These are phyloP conservation scores for Drosophila willistoni DNA, from an alignment of 1,140 invertebrate species.

Conservation along the genomic window DNA sequence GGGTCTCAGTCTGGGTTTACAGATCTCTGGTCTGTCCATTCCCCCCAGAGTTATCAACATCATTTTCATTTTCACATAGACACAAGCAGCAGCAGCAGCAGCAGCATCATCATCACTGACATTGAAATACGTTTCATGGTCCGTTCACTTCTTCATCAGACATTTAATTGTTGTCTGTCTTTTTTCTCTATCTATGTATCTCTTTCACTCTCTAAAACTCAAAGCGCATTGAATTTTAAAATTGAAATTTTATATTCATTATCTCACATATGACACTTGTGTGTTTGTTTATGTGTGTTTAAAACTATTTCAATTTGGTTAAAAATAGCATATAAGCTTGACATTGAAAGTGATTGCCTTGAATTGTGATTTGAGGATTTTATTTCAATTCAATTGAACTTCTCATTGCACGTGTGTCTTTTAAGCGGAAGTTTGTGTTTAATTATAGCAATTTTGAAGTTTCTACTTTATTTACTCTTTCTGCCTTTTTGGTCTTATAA, in stretches of 20 bases:
- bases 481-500: conserved; percentile 1
- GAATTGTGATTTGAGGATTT: conserved; percentile 36
- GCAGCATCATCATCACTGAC: conserved; percentile 48
- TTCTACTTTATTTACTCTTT: neutral
- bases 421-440: conserved; percentile 52
- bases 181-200: conserved; percentile 13
- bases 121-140: conserved; percentile 78
- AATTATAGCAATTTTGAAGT: conserved; percentile 9
- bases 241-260: conserved; percentile 34
- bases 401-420: conserved; percentile 46
- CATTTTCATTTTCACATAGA: conserved; percentile 54
- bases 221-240: conserved; percentile 56
- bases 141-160: conserved; percentile 66
- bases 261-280: neutral
- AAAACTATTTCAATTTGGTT: conserved; percentile 29
- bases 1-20: conserved; percentile 1
- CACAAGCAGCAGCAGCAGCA: neutral
- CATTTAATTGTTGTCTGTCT: conserved; percentile 61
- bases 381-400: conserved; percentile 53
- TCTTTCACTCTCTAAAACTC: conserved; percentile 20
- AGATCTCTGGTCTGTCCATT: conserved; percentile 19
- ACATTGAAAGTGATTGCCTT: conserved; percentile 42
- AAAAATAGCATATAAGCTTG: conserved; percentile 39
- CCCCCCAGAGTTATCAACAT: conserved; percentile 26
- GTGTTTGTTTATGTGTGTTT: neutral